phyloP scores from a whole-genome alignment of 2,888 invertebrate genomes.

The Ennomos quercinarius region DNA sequence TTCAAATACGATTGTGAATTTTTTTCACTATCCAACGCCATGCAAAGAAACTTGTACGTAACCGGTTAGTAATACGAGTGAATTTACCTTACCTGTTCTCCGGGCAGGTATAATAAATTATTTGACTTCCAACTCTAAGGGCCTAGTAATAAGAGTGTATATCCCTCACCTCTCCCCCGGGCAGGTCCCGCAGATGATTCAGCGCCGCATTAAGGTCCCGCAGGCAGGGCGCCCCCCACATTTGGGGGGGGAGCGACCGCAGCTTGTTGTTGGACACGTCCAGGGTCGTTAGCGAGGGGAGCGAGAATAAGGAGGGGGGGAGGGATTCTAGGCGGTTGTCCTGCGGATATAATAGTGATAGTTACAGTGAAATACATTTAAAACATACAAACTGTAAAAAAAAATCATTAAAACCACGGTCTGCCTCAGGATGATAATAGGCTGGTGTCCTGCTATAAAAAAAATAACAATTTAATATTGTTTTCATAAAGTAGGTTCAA shows the following conservation, averaged over 20 bases:
- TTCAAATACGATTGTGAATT: too few species aligned
- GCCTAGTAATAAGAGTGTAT: not conserved
- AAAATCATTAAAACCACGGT: too few species aligned
- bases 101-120: constrained; percentile 45
- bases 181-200: constrained; percentile 93
- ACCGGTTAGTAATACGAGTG: too few species aligned
- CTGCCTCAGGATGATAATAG: too few species aligned
- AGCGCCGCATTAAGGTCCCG: constrained; percentile 95
- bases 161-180: constrained; percentile 58
- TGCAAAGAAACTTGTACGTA: too few species aligned
- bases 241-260: constrained; percentile 90
- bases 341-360: constrained; percentile 57
- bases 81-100: constrained; percentile 30
- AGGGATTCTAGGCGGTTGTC: constrained; percentile 94
- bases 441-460: too few species aligned
- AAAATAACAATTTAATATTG: too few species aligned
- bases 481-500: too few species aligned
- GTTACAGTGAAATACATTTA: too few species aligned
- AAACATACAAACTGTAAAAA: too few species aligned
- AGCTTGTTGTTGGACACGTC: constrained; percentile 98
- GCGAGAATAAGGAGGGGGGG: constrained; percentile 92
- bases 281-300: constrained; percentile 91
- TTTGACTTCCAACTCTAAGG: too few species aligned
- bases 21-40: too few species aligned
- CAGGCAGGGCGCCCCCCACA: constrained; percentile 95